phyloP scores from a whole-genome alignment of 1,140 invertebrate species.

The Solenopsis invicta region DNA sequence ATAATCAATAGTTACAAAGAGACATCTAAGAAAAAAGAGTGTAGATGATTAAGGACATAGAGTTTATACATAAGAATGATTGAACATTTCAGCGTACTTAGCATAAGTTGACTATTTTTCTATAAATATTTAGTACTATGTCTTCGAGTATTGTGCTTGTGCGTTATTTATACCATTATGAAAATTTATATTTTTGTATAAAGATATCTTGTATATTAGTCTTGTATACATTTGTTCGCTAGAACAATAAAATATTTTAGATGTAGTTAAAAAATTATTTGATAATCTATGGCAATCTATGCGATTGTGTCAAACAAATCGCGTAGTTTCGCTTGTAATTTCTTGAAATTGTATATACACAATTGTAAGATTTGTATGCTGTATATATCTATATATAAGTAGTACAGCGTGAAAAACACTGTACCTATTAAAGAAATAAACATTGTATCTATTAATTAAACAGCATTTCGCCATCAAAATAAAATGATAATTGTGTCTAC shows the following conservation, averaged over 20 bases:
- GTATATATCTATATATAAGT: background rate
- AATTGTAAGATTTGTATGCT: background rate
- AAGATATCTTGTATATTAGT: constrained; percentile 72
- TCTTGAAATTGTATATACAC: background rate
- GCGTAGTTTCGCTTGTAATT: constrained; percentile 5
- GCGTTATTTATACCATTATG: constrained; percentile 41
- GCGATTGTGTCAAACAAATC: constrained; percentile 48
- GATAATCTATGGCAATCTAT: constrained; percentile 17
- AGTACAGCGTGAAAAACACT: background rate
- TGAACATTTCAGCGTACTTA: constrained; percentile 15
- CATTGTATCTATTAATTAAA: constrained; percentile 39
- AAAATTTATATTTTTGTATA: constrained; percentile 80
- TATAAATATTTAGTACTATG: constrained; percentile 35
- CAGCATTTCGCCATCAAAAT: constrained; percentile 1
- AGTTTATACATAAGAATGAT: constrained; percentile 4
- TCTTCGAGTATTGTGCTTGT: constrained; percentile 49
- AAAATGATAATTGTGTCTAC: background rate
- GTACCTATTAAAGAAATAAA: constrained; percentile 44
- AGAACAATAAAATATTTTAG: constrained; percentile 60
- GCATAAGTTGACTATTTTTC: constrained; percentile 64
- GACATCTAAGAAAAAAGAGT: constrained; percentile 2
- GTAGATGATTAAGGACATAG: constrained; percentile 2
- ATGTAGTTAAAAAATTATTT: constrained; percentile 45
- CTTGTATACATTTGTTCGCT: constrained; percentile 34
- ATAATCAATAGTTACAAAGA: constrained; percentile 43